phyloP scores from a whole-genome alignment of 23 tunicate genomes.

The Ascidia mentula region DNA sequence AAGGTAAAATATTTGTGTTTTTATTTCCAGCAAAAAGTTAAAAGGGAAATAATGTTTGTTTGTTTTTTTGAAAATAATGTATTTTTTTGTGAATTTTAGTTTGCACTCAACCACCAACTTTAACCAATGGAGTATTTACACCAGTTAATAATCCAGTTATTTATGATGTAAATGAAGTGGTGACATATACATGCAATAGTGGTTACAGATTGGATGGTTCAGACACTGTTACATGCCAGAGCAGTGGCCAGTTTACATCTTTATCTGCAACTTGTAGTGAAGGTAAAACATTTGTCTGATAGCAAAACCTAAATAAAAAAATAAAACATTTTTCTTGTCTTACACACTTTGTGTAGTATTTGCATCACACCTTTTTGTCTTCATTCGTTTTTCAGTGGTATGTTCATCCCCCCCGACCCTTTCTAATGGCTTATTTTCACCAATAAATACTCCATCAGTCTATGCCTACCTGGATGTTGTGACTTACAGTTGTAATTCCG shows the following conservation, averaged over 20 bases:
- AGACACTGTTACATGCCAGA: constrained; percentile 7
- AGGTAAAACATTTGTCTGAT: no score
- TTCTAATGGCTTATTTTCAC: not conserved
- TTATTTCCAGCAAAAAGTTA: not conserved
- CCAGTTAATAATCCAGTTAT: not conserved
- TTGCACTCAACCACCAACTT: constrained; percentile 13
- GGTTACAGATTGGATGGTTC: not conserved
- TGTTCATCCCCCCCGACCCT: not conserved
- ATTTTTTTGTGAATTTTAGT: not conserved
- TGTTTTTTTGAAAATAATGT: not conserved
- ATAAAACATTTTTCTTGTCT: no score
- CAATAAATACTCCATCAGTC: not conserved
- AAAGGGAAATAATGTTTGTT: not conserved
- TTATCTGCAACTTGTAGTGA: constrained; percentile 9
- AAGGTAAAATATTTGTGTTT: not conserved
- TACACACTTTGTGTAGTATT: no score
- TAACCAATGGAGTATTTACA: constrained; percentile 13
- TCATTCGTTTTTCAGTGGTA: not conserved
- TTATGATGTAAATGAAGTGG: constrained; percentile 4
- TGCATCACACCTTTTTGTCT: no score
- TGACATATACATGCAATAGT: constrained; percentile 14
- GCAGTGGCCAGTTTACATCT: not conserved
- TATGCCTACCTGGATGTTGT: not conserved
- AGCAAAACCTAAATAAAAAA: no score
- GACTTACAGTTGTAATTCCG: not conserved